phyloP scores from a whole-genome alignment of 2,797 vertebrate genomes.

The Limosa lapponica region DNA sequence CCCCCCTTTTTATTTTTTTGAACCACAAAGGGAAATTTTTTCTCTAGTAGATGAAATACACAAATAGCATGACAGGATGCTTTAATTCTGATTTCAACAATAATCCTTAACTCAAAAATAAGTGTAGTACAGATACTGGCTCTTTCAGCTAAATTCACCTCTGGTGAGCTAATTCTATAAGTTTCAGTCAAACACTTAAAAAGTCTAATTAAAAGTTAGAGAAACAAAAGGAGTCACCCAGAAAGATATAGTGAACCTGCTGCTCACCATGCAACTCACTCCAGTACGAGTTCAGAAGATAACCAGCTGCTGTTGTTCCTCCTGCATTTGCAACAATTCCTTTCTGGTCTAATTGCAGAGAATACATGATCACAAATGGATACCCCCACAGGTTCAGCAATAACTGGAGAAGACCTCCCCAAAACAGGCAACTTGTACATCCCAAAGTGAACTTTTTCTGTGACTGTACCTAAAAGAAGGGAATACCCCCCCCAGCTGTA shows the following conservation, averaged over 20 bases:
- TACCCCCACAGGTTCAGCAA: not conserved
- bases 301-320: not conserved
- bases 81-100: not conserved
- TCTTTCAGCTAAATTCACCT: not conserved
- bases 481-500: not conserved
- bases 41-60: not conserved
- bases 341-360: not conserved
- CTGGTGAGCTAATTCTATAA: not conserved
- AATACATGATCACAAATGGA: fast-evolving
- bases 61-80: not conserved
- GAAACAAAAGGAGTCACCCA: not conserved
- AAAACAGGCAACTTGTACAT: not conserved
- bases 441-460: not conserved
- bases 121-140: not conserved
- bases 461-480: too few relatives aligned
- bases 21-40: not conserved
- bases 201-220: not conserved
- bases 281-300: not conserved
- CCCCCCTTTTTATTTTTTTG: not conserved
- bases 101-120: not conserved
- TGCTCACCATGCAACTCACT: not conserved
- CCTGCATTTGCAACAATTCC: not conserved
- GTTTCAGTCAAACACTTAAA: not conserved
- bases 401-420: not conserved
- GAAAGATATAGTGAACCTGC: not conserved